Evolutionary conservation across 1,140 invertebrate species (phyloP).

Genomic region (Ceratoteleas bidentatus): DNA sequence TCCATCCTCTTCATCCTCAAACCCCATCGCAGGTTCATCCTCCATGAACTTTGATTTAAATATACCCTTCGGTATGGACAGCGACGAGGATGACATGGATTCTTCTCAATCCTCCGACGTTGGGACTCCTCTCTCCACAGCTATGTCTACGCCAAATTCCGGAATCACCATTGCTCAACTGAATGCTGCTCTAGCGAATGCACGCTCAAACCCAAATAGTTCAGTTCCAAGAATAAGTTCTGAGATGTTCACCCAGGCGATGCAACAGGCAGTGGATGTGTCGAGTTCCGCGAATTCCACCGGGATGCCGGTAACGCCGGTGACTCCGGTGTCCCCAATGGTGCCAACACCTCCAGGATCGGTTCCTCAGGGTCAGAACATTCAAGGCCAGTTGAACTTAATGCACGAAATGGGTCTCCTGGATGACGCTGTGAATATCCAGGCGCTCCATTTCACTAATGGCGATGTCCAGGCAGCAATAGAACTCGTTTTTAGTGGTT

Average conservation of each 20-base stretch:
- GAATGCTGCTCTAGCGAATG: slow-evolving; percentile 79
- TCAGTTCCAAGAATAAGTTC: slow-evolving; percentile 76
- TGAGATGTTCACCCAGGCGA: slow-evolving; percentile 83
- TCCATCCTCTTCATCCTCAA: slow-evolving; percentile 59
- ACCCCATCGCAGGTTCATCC: slow-evolving; percentile 68
- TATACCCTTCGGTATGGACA: slow-evolving; percentile 81
- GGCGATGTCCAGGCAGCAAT: slow-evolving; percentile 94
- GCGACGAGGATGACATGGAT: slow-evolving; percentile 84
- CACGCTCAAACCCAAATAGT: slow-evolving; percentile 56
- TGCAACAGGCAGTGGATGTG: slow-evolving; percentile 82
- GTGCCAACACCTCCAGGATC: neutral
- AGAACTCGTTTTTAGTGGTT: slow-evolving; percentile 86
- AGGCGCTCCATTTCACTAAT: slow-evolving; percentile 89
- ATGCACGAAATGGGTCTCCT: slow-evolving; percentile 93
- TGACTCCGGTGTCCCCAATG: slow-evolving; percentile 38
- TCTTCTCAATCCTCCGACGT: slow-evolving; percentile 77
- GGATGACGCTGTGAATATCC: slow-evolving; percentile 91
- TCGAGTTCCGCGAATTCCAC: slow-evolving; percentile 59
- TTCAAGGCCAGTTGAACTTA: slow-evolving; percentile 87
- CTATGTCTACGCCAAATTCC: slow-evolving; percentile 68
- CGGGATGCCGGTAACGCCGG: slow-evolving; percentile 28
- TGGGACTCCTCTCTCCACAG: too few species aligned
- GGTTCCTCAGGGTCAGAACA: slow-evolving; percentile 63
- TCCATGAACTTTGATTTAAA: slow-evolving; percentile 71
- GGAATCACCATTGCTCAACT: slow-evolving; percentile 81